Evolutionary conservation across 2,888 invertebrate genomes (phyloP).

Genomic region (Caenorhabditis sp.): DNA sequence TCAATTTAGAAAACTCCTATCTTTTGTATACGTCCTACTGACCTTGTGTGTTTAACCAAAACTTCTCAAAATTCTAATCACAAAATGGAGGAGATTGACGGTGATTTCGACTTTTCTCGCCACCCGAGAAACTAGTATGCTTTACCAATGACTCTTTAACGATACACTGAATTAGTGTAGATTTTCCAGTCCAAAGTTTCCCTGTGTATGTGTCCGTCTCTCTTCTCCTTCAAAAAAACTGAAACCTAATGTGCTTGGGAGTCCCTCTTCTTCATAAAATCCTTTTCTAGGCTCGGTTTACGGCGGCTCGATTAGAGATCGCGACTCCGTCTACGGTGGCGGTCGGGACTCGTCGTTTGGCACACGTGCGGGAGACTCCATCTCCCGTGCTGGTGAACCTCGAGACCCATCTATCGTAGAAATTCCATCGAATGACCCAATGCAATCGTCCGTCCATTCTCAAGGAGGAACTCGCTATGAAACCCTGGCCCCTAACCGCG

Average conservation of each 20-base stretch:
- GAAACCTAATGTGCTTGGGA: conserved; percentile 43
- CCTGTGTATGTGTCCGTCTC: conserved; percentile 33
- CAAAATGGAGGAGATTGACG: conserved; percentile 45
- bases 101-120: conserved; percentile 39
- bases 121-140: conserved; percentile 53
- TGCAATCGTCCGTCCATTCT: conserved; percentile 62
- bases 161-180: conserved; percentile 48
- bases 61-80: conserved; percentile 23
- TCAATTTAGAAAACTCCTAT: conserved; percentile 19
- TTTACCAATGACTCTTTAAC: conserved; percentile 12
- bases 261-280: conserved; percentile 19
- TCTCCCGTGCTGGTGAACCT: conserved; percentile 54
- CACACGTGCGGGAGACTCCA: conserved; percentile 54
- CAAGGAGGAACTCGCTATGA: conserved; percentile 68
- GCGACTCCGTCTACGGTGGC: conserved; percentile 69
- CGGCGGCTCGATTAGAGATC: conserved; percentile 70
- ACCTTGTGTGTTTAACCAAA: conserved; percentile 52
- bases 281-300: conserved; percentile 70
- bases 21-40: conserved; percentile 33
- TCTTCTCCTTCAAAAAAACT: conserved; percentile 33
- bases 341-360: conserved; percentile 64
- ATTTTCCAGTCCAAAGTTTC: conserved; percentile 25
- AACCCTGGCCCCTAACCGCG: conserved; percentile 67
- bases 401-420: conserved; percentile 69
- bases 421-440: conserved; percentile 68